These are phyloP conservation scores for Amphiprion clarkii DNA, from an alignment of 2,797 vertebrate genomes.

Conservation along the genomic window DNA sequence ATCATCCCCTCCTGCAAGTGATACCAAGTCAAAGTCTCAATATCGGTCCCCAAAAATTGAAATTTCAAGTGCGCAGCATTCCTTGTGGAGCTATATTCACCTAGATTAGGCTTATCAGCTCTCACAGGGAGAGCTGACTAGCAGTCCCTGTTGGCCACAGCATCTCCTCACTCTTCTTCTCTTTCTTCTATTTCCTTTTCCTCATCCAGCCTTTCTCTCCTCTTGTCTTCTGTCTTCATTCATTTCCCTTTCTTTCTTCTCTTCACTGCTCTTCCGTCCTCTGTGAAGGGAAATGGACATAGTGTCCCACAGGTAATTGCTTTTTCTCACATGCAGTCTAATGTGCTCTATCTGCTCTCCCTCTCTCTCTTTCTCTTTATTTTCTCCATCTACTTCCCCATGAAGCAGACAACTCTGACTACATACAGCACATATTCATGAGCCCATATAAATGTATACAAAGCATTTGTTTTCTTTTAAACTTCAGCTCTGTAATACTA, in stretches of 20 bases:
- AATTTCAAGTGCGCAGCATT: conserved; percentile 40
- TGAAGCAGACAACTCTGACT: conserved; percentile 20
- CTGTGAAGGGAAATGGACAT: conserved; percentile 43
- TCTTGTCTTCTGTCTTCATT: conserved; percentile 20
- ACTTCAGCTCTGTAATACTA: not conserved
- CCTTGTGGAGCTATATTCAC: conserved; percentile 31
- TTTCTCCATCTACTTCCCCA: conserved; percentile 16
- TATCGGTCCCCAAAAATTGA: not conserved
- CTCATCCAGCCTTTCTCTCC: not conserved
- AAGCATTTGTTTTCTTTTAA: conserved; percentile 19
- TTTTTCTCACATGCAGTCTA: conserved; percentile 50
- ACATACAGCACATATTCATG: not conserved
- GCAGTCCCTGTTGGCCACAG: conserved; percentile 15
- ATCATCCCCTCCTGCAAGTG: conserved; percentile 14
- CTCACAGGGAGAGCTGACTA: conserved; percentile 43
- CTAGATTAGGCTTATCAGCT: conserved; percentile 54
- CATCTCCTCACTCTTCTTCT: conserved; percentile 17
- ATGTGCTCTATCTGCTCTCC: conserved; percentile 33
- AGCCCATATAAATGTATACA: conserved; percentile 20
- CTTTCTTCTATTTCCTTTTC: conserved; percentile 7
- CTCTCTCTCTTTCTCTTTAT: conserved; percentile 8
- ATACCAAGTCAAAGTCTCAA: conserved; percentile 31
- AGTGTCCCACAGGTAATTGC: conserved; percentile 61
- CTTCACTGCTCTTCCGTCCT: conserved; percentile 40
- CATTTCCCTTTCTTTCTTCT: conserved; percentile 24